Base-by-base conservation (phyloP, 1,140 invertebrate species). In the Propsilocerus akamusi region DNA sequence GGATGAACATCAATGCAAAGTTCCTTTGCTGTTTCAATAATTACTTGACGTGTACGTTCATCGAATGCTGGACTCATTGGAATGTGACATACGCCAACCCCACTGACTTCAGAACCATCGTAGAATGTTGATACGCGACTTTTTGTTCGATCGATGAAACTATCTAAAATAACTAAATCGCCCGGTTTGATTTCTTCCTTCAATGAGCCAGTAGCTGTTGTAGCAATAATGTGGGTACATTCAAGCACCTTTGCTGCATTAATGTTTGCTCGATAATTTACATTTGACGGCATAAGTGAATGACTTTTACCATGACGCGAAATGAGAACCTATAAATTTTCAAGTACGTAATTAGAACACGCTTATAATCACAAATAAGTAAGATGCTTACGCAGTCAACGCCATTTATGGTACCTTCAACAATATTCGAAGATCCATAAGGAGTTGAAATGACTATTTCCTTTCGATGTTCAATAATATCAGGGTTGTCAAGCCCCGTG, bases 41-140 rank as follows among this genome's bases (percentile, higher is more conserved):
- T 58, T 4, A 86, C 68, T 37, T 80, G 55, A 8, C 87, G 72
- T 0, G 83, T 81, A 22, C 68, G 68, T 52, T 72, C 64, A 68
- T 86, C 88, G 66, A 92, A 97, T 0, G 90, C 81, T 46, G 86
- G 83, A 57, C 81, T 76, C 87, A 97, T 92, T 7, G 91, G 90
- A 50, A 97, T 67, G 61, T 99, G 93, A 57, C 89, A 89, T 3
- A 98, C 83, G 23, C 92, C 91, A 25, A 68, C 66, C 11, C 70
- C 66, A 34, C 74, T 74, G 8, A 66, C 58, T 2, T 57, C 47
- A 23, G 72, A 65, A 2, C 84, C 84, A 76, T 97, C 94, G 68
- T 82, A 96, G 62, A 98, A 95, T 4, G 93, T 97, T 58, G 80
- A 78, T 14, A 72, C 66, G 41, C 96, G 72, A 59, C 78, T 71